Conservation (phyloP, 2,797 vertebrate genomes). For the Tragopan temminckii region DNA sequence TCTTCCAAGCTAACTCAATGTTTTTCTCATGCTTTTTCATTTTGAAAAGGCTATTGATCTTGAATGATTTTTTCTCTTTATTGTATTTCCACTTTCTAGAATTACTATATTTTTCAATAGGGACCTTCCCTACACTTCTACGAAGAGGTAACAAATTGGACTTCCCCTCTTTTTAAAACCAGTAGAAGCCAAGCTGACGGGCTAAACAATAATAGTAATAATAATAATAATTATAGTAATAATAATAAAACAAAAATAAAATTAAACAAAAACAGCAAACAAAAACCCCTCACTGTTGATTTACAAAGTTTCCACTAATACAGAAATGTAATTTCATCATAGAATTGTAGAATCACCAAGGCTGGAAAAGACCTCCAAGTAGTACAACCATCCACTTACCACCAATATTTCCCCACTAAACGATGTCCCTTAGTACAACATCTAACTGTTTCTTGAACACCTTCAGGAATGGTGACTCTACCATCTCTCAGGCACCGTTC, state of each 20-base stretch:
- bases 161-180: background rate
- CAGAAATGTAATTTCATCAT: background rate
- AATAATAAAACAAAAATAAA: background rate
- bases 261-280: background rate
- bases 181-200: background rate
- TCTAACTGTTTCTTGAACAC: too few relatives aligned
- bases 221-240: too few relatives aligned
- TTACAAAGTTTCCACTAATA: background rate
- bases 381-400: too few relatives aligned
- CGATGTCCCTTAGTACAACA: too few relatives aligned
- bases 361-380: too few relatives aligned
- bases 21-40: conserved; percentile 35
- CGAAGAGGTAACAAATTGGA: background rate
- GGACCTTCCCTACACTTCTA: background rate
- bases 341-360: too few relatives aligned
- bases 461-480: too few relatives aligned
- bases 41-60: conserved; percentile 34
- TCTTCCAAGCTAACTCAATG: conserved; percentile 60
- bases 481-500: too few relatives aligned
- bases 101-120: background rate
- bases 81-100: background rate
- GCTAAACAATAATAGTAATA: background rate
- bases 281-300: background rate
- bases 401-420: too few relatives aligned
- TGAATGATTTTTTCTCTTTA: conserved; percentile 18